Percentiles rank a stretch among this genome's conserved stretches.
Conservation (phyloP, 2,797 vertebrate species). For the Malacoctenus gilli region DNA sequence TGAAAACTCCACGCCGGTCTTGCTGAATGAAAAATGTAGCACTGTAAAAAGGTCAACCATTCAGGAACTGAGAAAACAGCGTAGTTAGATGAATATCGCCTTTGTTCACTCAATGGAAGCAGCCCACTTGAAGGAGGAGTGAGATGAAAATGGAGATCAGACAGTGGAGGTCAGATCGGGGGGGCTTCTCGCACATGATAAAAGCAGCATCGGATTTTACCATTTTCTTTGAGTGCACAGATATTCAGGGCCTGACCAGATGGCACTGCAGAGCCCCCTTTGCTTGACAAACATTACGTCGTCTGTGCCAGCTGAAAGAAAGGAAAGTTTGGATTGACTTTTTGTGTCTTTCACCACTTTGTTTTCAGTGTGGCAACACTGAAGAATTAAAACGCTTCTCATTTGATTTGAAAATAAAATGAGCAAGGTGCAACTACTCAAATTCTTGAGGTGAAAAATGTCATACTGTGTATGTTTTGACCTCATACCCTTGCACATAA, state of each 20-base stretch:
- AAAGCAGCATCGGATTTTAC: background rate
- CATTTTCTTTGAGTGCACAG: constrained; percentile 1
- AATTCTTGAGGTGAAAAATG: too few species aligned
- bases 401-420: too few species aligned
- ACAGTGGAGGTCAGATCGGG: constrained; percentile 2
- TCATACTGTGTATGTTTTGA: too few species aligned
- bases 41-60: constrained; percentile 15
- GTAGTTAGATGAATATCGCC: constrained; percentile 6
- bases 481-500: too few species aligned
- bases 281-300: background rate
- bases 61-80: constrained; percentile 8
- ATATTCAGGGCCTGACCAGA: background rate
- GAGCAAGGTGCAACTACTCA: too few species aligned
- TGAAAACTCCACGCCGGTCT: background rate
- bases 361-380: too few species aligned
- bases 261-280: background rate
- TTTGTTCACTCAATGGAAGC: constrained; percentile 11
- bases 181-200: constrained; percentile 2
- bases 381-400: too few species aligned
- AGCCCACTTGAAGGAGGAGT: background rate
- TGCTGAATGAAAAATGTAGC: constrained; percentile 2
- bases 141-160: constrained; percentile 30
- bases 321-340: too few species aligned
- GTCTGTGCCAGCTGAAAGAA: too few species aligned
- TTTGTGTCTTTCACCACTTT: too few species aligned